Evolutionary conservation across 35 echinoderm and acorn worm species (phyloP), one percentile per base, ranked within the genome.

Genomic region (Diadema setosum): DNA sequence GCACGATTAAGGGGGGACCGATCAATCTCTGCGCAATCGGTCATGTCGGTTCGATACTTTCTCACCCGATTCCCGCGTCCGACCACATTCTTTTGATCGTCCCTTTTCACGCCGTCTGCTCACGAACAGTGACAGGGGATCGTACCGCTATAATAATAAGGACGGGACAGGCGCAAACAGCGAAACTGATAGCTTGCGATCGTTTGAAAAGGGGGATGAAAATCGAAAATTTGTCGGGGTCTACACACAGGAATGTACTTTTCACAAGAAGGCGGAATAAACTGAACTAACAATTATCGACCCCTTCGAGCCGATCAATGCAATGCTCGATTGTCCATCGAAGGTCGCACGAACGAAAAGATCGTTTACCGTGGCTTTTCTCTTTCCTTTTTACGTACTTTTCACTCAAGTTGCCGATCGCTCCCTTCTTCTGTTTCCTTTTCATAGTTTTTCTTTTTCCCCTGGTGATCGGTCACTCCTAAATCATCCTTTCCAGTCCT

Each of bases 261-360:
- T 63, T 67, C 37, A 65, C 30, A 67, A 34, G 37, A 67, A 33
- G 5, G 63, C n/a, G n/a, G n/a, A 29, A 34, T 7, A 4, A 33
- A 67, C 37, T 67, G 63, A 67, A 67, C 27, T 67, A 67, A 67
- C 63, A 67, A 67, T 67, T 67, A 67, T 67, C 37, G 63, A 67
- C 4, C 63, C n/a, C 8, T 33, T 67, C 37, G 63, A 67, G 30
- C 63, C 27, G 63, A 67, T 67, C 63, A 67, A 67, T 67, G 3
- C 18, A 33, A 67, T 67, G 30, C 63, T 26, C 27, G 30, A 34
- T 67, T 67, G 63, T 67, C 30, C 14, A 26, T 11, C 63, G 63
- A 67, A 67, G 63, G 63, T 67, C 63, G 37, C 29, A 8, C 63
- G 21, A 16, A 67, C 63, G 30, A 67, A 67, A 67, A 67, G 63